These are phyloP conservation scores for Megastigmus dorsalis DNA, from an alignment of 2,888 invertebrate species.

Conservation along the genomic window DNA sequence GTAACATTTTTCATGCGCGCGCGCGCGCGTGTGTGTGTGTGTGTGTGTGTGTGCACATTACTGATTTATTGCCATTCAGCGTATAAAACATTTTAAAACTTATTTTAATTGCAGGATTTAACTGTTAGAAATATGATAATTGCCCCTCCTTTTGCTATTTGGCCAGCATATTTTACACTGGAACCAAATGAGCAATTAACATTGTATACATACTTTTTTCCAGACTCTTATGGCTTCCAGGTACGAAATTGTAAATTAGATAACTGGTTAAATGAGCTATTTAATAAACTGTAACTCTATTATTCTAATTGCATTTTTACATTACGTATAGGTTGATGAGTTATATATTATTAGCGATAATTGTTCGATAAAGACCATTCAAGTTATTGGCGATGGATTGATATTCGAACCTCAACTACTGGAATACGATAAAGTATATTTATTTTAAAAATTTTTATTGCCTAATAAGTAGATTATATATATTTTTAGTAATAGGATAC, in stretches of 20 bases:
- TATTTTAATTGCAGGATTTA: constrained; percentile 60
- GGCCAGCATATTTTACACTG: constrained; percentile 73
- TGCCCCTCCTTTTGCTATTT: constrained; percentile 69
- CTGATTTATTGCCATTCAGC: no score
- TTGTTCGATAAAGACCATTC: constrained; percentile 69
- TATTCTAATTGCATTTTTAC: constrained; percentile 1
- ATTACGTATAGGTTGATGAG: constrained; percentile 67
- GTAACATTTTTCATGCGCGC: no score
- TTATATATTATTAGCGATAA: constrained; percentile 74
- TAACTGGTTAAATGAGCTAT: not conserved
- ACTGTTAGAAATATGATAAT: constrained; percentile 64
- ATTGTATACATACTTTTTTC: constrained; percentile 71
- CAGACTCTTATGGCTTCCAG: constrained; percentile 68
- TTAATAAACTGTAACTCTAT: no score
- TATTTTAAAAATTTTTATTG: not conserved
- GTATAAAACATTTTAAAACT: no score
- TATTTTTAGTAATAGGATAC: no score
- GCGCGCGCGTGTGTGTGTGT: no score
- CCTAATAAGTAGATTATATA: no score
- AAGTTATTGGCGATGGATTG: constrained; percentile 74
- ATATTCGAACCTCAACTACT: constrained; percentile 63
- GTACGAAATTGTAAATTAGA: constrained; percentile 56
- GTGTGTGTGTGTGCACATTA: no score
- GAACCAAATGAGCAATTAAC: constrained; percentile 67
- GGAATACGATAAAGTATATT: constrained; percentile 37